Base-by-base conservation (phyloP, 1,140 invertebrate species). In the Euglossa dilemma region DNA sequence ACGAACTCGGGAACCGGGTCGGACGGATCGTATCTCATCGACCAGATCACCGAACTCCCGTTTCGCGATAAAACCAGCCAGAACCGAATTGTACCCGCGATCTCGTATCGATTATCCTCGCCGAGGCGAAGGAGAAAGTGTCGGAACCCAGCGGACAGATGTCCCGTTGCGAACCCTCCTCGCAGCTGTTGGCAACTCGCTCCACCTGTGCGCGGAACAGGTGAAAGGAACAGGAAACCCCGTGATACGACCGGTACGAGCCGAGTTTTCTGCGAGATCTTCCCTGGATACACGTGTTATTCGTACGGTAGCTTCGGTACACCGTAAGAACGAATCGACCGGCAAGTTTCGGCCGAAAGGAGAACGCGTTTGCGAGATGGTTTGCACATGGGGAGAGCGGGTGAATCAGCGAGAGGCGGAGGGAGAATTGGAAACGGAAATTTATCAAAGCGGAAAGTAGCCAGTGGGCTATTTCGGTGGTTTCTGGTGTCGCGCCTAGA, bases 381-480 rank as follows among this genome's bases (percentile, higher is more conserved):
- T 43, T 66, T 43, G 28, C 52, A 18, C 28, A 36, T 20, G 52
- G 14, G 50, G 45, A 28, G 14, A 36, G 18, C 8, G 52, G 25
- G 12, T 54, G 70, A 72, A 54, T 59, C 56, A 45, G 20, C 11
- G 61, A 64, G 43, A 64, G 16, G 2, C 6, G 47, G n/a, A 59
- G 16, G 11, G 28, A 20, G n/a, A 54, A 23, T 14, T 7, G 57
- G 14, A 25, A 66, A 36, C 7, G 18, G 63, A 43, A 81, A 75
- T 75, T 56, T n/a, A n/a, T 81, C 20, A 57, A 57, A 50, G 50
- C 36, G 18, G 43, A 56, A 64, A 81, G 20, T 25, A 74, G n/a
- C 71, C 52, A 43, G 57, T 14, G 28, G 66, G 71, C n/a, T 81
- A 81, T 81, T 81, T 81, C 47, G 36, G 61, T 50, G 18, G 36